Conservation (phyloP, 2,113 vertebrate species). For the Ameiurus melas region DNA sequence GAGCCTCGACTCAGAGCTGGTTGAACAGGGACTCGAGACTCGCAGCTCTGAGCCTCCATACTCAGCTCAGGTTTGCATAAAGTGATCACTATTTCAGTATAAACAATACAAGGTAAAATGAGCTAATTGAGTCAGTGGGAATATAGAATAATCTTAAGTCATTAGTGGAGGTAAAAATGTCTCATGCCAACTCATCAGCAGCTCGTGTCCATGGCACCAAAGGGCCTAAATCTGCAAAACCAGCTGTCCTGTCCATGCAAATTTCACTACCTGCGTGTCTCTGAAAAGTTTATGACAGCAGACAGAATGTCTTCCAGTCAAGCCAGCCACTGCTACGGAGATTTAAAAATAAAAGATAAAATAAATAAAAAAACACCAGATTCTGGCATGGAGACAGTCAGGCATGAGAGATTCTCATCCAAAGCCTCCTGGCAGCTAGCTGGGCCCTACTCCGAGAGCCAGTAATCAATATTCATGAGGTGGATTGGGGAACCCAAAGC, state of each 20-base stretch:
- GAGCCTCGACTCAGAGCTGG: neutral
- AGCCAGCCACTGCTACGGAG: neutral
- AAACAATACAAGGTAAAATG: neutral
- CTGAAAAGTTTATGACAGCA: constrained; percentile 32
- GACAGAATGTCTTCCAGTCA: constrained; percentile 30
- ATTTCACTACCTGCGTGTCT: constrained; percentile 20
- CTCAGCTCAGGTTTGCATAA: neutral
- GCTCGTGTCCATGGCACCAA: constrained; percentile 6
- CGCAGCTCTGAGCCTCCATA: neutral
- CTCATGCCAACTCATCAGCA: constrained; percentile 14
- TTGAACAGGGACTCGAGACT: neutral
- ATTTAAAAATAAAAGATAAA: neutral
- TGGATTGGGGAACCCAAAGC: constrained; percentile 30
- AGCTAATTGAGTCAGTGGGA: neutral
- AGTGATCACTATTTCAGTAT: neutral
- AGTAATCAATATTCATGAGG: constrained; percentile 45
- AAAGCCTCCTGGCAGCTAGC: constrained; percentile 21
- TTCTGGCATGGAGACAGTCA: constrained; percentile 35
- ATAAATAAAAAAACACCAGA: constrained; percentile 24
- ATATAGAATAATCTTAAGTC: neutral
- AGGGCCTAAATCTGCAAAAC: constrained; percentile 29
- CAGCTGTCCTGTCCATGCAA: constrained; percentile 33
- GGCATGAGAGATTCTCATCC: constrained; percentile 33
- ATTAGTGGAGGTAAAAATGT: neutral
- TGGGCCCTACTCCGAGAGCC: constrained; percentile 9